These are phyloP conservation scores for Bombus confusus DNA, from an alignment of 1,140 invertebrate species.

Conservation along the genomic window DNA sequence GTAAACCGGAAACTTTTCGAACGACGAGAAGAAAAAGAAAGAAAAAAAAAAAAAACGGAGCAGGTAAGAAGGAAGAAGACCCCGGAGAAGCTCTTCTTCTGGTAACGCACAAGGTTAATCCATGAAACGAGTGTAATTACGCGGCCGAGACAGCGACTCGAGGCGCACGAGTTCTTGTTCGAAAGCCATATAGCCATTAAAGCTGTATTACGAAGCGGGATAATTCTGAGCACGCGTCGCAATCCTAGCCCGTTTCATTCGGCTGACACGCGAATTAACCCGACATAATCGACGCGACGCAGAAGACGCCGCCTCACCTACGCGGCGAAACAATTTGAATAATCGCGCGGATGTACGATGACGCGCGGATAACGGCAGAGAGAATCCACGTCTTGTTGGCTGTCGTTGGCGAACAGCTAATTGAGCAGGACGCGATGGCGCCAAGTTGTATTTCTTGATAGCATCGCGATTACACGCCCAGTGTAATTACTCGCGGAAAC, in stretches of 20 bases:
- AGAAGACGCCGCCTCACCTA: too few species aligned
- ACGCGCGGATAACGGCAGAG: not conserved
- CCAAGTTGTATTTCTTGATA: not conserved
- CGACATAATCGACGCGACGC: not conserved
- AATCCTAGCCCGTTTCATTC: conserved; percentile 2
- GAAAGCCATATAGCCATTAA: not conserved
- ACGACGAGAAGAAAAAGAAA: not conserved
- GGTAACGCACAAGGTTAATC: not conserved
- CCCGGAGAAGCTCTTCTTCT: not conserved
- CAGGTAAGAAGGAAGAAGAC: not conserved
- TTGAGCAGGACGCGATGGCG: not conserved
- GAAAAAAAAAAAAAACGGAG: too few species aligned
- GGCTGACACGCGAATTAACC: conserved; percentile 30
- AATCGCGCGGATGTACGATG: conserved; percentile 1
- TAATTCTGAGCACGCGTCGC: conserved; percentile 39
- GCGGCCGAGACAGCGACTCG: not conserved
- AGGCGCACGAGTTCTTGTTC: not conserved
- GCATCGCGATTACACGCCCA: conserved; percentile 21
- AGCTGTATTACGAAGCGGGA: not conserved
- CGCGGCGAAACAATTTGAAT: conserved; percentile 27
- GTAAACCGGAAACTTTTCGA: conserved; percentile 16
- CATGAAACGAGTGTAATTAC: conserved; percentile 35
- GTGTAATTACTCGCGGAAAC: conserved; percentile 12
- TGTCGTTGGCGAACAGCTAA: not conserved
- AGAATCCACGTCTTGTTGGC: not conserved